Base-by-base conservation (phyloP, 2,797 vertebrate species). In the Enoplosus armatus region DNA sequence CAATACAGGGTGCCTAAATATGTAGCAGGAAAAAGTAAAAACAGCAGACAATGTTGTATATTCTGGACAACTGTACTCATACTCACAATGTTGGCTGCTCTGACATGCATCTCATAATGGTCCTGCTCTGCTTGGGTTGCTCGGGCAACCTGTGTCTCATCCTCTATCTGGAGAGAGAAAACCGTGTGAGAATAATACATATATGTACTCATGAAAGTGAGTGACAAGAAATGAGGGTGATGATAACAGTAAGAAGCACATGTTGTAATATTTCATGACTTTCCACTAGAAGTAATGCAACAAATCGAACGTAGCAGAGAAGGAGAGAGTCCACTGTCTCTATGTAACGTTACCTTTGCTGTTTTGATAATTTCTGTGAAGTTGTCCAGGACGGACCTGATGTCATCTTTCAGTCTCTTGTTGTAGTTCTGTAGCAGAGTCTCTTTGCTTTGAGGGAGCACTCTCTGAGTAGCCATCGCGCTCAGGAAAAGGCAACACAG, bases 101-200 rank as follows among this genome's bases (percentile, higher is more conserved):
- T 95, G 55, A 99, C 98, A 0, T 99, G 97, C 98, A 99, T 99
- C 93, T 99, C 98, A 0, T 99, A 99, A 85, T 99, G 98, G 83
- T 99, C 98, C 78, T 99, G 98, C 60, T 99, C 98, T 8, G 97
- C 97, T 75, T 99, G 98, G 0, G 98, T 98, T 26, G 98, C 96
- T 68, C 98, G 89, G 2, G 97, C 96, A 11, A 99, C 98, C 89
- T 99, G 98, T 0, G 98, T 99, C 94, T 99, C 98, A 1, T 99
- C 98, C 82, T 99, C 98, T 31, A 99, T 97, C 98, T 99, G 88
- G 16, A 79, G 72, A 60, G 18, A 67, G 39, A 54, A 73, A 39
- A 55, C 16, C 8, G 39, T 1, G 18, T 0, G 9, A 41, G 16
- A 27, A 26, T 0, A 58, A 31, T 18, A 48, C 22, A 20, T 2